Evolutionary conservation across 2,888 invertebrate genomes (phyloP), one percentile per base, ranked within the genome.

Genomic region (Vannuccia rotundouncinata): DNA sequence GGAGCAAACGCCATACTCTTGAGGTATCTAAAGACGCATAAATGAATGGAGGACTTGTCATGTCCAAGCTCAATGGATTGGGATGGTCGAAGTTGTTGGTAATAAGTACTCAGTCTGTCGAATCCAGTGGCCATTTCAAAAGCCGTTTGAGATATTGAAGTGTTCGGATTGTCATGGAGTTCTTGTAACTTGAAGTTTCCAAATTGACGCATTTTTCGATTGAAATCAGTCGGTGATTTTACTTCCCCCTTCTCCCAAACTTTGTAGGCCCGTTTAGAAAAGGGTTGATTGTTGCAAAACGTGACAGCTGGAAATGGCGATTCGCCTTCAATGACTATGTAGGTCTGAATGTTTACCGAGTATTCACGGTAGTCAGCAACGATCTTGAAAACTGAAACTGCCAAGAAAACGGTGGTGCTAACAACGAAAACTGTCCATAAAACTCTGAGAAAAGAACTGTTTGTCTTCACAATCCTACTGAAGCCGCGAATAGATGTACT

Each of bases 231-330:
- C 10, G 78, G 78, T 1, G 80, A 59, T 17, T 60, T 45, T n/a
- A 59, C 59, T 75, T 25, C n/a, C n/a, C 27, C 22, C 27, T 80
- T 45, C 27, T 29, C 28, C 80, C 80, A 80, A 2, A 60, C 73
- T 60, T 75, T 60, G 75, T 81, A 81, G 45, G 81, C 81, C 13
- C 59, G 25, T 28, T 81, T 22, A 10, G 81, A 81, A 59, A 81
- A 81, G 22, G 81, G 81, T 59, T 81, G 81, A 30, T 81, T 74
- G 28, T 81, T 81, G 76, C 81, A 81, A 29, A 81, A 76, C 17
- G 75, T 81, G 13, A 81, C 75, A 0, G 80, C 81, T n/a, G 81
- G 81, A 81, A 81, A 81, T 5, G 81, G 74, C 1, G 74, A 60
- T 1, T 74, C 73, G 25, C 59, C 31, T 13, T 81, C 81, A 17